phyloP scores from a whole-genome alignment of 2,113 vertebrate genomes.

The human region DNA sequence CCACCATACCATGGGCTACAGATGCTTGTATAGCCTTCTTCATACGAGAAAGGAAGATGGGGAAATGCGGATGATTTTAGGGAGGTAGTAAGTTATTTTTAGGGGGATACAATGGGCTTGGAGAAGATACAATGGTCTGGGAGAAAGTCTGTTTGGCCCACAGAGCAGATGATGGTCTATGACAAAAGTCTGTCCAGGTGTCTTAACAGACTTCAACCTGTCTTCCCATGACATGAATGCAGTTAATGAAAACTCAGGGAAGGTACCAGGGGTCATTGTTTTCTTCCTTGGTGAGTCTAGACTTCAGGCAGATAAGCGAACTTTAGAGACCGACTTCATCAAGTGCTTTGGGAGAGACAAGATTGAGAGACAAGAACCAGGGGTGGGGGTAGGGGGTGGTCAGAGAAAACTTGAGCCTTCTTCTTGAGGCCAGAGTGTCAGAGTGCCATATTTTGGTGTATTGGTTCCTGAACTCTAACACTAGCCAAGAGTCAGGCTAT shows the following conservation, averaged over 20 bases:
- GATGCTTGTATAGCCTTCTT: not conserved
- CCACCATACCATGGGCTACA: not conserved
- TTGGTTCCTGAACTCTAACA: not conserved
- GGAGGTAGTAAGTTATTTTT: not conserved
- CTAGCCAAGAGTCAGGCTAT: not conserved
- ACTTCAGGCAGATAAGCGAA: not conserved
- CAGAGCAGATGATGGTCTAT: not conserved
- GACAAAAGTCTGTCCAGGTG: not conserved
- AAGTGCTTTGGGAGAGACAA: not conserved
- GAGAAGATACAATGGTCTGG: not conserved
- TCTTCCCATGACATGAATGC: not conserved
- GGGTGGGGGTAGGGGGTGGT: too few species aligned
- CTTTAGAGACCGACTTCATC: not conserved
- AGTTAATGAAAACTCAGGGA: not conserved
- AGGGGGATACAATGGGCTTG: not conserved
- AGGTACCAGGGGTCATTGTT: not conserved
- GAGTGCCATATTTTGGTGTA: not conserved
- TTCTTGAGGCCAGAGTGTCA: not conserved
- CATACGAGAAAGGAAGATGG: not conserved
- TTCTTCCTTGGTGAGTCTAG: not conserved
- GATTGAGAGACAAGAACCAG: not conserved
- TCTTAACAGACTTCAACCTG: not conserved
- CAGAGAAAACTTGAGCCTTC: not conserved
- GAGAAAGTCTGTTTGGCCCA: not conserved
- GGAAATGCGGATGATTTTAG: not conserved